phyloP scores from a whole-genome alignment of 2,797 vertebrate genomes.

The Gouania willdenowi region DNA sequence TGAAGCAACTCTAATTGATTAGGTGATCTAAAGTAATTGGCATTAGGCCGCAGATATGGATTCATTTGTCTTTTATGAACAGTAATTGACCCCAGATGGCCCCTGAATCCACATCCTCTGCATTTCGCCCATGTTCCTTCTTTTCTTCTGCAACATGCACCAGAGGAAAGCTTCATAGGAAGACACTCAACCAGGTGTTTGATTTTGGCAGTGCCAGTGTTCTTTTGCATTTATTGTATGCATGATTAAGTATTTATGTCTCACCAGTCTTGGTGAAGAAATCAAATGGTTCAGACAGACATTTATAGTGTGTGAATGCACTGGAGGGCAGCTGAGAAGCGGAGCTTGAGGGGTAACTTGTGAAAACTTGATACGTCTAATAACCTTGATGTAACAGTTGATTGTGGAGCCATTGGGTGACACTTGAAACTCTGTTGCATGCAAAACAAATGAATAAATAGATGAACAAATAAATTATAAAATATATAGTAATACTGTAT shows the following conservation, averaged over 20 bases:
- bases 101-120: constrained; percentile 41
- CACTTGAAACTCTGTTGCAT: too few species aligned
- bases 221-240: constrained; percentile 16
- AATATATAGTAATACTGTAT: too few species aligned
- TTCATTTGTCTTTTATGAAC: constrained; percentile 77
- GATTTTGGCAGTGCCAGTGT: too few species aligned
- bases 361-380: too few species aligned
- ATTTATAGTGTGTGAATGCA: constrained; percentile 26
- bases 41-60: constrained; percentile 66
- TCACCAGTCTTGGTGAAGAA: constrained; percentile 16
- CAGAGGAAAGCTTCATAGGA: too few species aligned
- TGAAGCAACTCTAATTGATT: constrained; percentile 76
- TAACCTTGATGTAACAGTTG: too few species aligned
- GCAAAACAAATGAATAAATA: too few species aligned
- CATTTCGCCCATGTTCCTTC: neutral
- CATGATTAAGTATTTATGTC: constrained; percentile 45
- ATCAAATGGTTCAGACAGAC: constrained; percentile 39
- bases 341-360: too few species aligned
- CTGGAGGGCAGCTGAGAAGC: too few species aligned
- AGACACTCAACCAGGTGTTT: too few species aligned
- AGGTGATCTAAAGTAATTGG: constrained; percentile 77
- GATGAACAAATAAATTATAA: too few species aligned
- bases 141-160: constrained; percentile 17
- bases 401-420: too few species aligned
- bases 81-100: constrained; percentile 70